These are phyloP conservation scores for Diaphora mendica DNA, from an alignment of 2,888 invertebrate genomes.

Conservation along the genomic window DNA sequence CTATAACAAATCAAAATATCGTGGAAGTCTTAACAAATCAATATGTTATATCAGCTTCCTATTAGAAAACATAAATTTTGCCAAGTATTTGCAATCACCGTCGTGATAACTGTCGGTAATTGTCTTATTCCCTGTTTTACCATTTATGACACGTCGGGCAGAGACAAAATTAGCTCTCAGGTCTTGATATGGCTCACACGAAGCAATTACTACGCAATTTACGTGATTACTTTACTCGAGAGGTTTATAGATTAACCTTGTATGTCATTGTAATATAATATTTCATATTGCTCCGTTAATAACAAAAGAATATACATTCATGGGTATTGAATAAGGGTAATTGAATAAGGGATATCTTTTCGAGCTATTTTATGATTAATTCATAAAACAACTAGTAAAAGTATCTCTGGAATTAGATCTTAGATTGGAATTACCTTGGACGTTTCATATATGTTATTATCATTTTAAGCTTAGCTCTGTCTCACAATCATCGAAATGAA, in stretches of 20 bases:
- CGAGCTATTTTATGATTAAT: background rate
- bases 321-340: background rate
- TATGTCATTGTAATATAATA: background rate
- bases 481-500: background rate
- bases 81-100: background rate
- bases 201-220: slow-evolving; percentile 3
- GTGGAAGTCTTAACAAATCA: background rate
- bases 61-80: background rate
- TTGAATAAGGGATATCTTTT: background rate
- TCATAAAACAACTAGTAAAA: background rate
- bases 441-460: background rate
- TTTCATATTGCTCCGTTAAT: background rate
- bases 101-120: background rate
- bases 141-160: background rate
- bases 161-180: background rate
- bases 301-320: background rate
- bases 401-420: background rate
- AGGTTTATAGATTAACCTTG: background rate
- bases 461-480: background rate
- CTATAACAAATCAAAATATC: background rate
- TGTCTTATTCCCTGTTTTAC: slow-evolving; percentile 1
- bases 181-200: background rate
- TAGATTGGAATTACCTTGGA: background rate
- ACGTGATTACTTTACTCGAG: too few relatives aligned
- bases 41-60: background rate